Conservation (phyloP, 2,113 vertebrate genomes). For the Chroicocephalus ridibundus region DNA sequence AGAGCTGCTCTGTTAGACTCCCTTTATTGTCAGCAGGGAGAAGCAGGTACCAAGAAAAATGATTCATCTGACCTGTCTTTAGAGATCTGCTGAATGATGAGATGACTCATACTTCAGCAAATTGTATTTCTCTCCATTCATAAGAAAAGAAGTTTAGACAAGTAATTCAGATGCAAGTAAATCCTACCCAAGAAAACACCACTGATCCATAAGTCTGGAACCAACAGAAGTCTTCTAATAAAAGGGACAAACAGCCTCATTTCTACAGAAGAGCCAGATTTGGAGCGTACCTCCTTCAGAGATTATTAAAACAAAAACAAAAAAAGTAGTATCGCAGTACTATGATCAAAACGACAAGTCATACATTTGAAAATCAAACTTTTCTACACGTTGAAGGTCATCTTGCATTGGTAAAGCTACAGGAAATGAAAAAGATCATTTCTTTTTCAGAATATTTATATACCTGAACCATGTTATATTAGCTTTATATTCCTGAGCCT, state of each 20-base stretch:
- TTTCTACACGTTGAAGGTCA: background rate
- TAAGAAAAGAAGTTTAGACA: constrained; percentile 1
- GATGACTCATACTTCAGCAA: constrained; percentile 36
- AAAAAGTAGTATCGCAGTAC: background rate
- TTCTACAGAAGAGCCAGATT: background rate
- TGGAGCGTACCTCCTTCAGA: background rate
- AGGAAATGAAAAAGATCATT: background rate
- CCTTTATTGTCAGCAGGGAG: background rate
- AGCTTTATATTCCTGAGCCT: background rate
- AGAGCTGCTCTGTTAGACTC: background rate
- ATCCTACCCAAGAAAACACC: background rate
- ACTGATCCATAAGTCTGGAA: background rate
- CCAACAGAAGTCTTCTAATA: background rate
- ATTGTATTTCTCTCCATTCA: constrained; percentile 3
- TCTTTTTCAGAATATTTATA: background rate
- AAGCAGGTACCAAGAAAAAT: constrained; percentile 19
- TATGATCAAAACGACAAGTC: background rate
- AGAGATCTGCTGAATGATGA: background rate
- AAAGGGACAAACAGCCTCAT: background rate
- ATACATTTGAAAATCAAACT: background rate
- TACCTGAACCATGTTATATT: background rate
- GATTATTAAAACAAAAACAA: background rate
- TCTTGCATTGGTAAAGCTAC: background rate
- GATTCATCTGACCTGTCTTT: constrained; percentile 4
- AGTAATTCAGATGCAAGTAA: background rate